phyloP scores from a whole-genome alignment of 1,140 invertebrate species.

The Microvelia longipes region DNA sequence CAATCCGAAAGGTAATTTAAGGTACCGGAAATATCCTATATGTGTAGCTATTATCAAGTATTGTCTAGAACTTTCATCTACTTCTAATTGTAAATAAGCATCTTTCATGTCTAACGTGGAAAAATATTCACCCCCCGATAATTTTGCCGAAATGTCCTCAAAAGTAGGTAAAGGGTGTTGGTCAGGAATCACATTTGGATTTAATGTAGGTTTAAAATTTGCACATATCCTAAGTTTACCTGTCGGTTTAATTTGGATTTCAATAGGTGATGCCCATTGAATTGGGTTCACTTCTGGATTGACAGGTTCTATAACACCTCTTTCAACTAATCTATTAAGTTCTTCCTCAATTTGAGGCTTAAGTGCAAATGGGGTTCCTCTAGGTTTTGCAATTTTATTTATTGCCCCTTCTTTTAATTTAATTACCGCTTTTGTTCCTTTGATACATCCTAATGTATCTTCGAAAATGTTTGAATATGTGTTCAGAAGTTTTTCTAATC shows the following conservation, averaged over 20 bases:
- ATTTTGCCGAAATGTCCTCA: background rate
- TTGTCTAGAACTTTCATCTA: background rate
- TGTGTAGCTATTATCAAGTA: background rate
- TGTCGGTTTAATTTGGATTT: background rate
- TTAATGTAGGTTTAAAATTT: background rate
- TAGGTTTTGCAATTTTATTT: background rate
- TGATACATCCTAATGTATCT: background rate
- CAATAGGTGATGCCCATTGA: background rate
- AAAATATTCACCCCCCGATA: background rate
- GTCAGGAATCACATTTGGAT: background rate
- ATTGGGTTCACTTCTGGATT: background rate
- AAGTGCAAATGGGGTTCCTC: background rate
- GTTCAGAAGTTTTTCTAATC: background rate
- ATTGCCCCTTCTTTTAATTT: background rate
- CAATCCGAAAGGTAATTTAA: background rate
- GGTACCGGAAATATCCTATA: background rate
- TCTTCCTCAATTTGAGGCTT: background rate
- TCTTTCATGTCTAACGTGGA: background rate
- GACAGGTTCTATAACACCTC: background rate
- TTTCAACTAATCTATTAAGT: background rate
- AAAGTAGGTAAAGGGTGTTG: background rate
- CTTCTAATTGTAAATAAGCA: background rate
- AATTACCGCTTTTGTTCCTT: conserved; percentile 18
- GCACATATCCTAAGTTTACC: too few species aligned
- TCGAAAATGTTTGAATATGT: background rate